These are phyloP conservation scores for Drosophila affinis DNA, from an alignment of 2,888 invertebrate species.

Conservation along the genomic window DNA sequence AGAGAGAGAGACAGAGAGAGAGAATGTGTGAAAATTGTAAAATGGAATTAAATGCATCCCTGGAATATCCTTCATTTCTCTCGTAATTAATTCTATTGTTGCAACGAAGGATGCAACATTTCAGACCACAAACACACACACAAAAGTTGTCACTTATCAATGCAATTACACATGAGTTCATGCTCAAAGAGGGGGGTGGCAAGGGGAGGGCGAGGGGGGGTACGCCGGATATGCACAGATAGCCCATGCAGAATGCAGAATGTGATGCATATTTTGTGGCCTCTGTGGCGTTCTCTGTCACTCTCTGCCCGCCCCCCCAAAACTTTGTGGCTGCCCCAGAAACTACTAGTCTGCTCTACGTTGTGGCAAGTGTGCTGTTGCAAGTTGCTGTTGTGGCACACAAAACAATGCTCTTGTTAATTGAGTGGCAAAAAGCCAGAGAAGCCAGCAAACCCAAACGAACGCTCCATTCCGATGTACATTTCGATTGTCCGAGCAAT, in stretches of 20 bases:
- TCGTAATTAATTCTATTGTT: conserved; percentile 25
- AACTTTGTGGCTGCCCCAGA: no score
- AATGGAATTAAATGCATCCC: background rate
- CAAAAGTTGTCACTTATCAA: conserved; percentile 50
- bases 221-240: conserved; percentile 4
- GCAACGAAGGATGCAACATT: conserved; percentile 1
- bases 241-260: no score
- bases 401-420: conserved; percentile 53
- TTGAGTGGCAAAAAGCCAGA: conserved; percentile 48
- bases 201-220: no score
- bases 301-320: no score
- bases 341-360: no score
- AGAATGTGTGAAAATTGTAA: background rate
- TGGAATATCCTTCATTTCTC: background rate
- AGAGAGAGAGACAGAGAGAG: no score
- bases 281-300: no score
- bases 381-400: background rate
- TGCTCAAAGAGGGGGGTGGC: background rate
- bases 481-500: conserved; percentile 23
- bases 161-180: conserved; percentile 65
- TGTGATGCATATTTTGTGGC: no score
- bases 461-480: background rate
- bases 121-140: conserved; percentile 3
- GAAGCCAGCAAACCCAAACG: conserved; percentile 13
- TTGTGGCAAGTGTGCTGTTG: no score